A percentile compares a stretch with the other conserved stretches of the same genome.
These are phyloP conservation scores for Lasioglossum marginatum DNA, from an alignment of 2,888 invertebrate genomes.

Conservation along the genomic window DNA sequence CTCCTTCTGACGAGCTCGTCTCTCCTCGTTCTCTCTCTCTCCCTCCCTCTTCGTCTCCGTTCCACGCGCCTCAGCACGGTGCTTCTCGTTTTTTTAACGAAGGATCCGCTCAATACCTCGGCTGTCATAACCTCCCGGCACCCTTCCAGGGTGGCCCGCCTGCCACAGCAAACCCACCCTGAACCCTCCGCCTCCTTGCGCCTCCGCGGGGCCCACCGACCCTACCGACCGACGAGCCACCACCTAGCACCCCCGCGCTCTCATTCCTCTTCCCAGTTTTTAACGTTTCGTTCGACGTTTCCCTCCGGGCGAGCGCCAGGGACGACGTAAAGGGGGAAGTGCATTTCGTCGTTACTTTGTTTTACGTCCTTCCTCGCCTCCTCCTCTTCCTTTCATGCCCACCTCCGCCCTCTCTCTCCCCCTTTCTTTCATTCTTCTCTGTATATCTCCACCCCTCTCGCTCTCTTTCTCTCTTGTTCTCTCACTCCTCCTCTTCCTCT, in stretches of 20 bases:
- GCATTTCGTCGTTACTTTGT: constrained; percentile 84
- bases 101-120: constrained; percentile 85
- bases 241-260: constrained; percentile 68
- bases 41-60: constrained; percentile 66
- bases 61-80: constrained; percentile 76
- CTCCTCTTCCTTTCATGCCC: constrained; percentile 55
- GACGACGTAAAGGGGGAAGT: constrained; percentile 75
- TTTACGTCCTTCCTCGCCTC: constrained; percentile 78
- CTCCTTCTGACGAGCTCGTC: constrained; percentile 40
- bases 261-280: constrained; percentile 81
- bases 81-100: constrained; percentile 83
- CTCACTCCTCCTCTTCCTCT: background rate
- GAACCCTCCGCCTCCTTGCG: constrained; percentile 62
- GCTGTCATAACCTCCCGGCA: constrained; percentile 84
- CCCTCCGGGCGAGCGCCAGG: constrained; percentile 76
- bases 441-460: constrained; percentile 16
- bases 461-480: constrained; percentile 15
- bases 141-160: constrained; percentile 74
- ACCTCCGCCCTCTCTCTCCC: constrained; percentile 23
- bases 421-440: constrained; percentile 3
- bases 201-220: constrained; percentile 68
- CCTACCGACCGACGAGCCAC: constrained; percentile 67
- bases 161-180: constrained; percentile 70
- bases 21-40: constrained; percentile 53
- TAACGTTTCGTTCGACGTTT: constrained; percentile 84